Percentiles rank a stretch among this genome's conserved stretches.
Evolutionary conservation across 2,113 vertebrate genomes (phyloP).

Genomic region (Melierax canorus): DNA sequence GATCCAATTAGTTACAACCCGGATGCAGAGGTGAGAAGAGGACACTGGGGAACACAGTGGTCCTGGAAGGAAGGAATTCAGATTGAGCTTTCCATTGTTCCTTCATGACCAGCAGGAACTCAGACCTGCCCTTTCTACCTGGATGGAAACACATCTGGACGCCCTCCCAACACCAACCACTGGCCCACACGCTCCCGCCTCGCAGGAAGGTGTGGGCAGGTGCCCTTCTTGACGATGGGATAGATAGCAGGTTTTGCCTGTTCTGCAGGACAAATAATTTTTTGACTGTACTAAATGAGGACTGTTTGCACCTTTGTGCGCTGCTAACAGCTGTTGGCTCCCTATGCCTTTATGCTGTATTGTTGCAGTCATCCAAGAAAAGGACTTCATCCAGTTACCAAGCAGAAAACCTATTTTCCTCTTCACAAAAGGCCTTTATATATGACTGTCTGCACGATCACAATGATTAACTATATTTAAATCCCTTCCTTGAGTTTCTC

Average conservation of each 20-base stretch:
- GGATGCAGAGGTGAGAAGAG: not conserved
- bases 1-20: not conserved
- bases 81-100: not conserved
- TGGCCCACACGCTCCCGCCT: not conserved
- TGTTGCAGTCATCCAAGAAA: not conserved
- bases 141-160: not conserved
- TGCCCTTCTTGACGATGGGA: not conserved
- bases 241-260: not conserved
- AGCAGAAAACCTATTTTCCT: not conserved
- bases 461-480: not conserved
- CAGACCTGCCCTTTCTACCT: not conserved
- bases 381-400: not conserved
- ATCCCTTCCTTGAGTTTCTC: not conserved
- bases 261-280: not conserved
- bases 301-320: not conserved
- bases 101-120: not conserved
- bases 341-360: not conserved
- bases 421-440: not conserved
- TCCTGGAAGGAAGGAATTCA: not conserved
- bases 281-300: not conserved
- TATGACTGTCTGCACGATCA: not conserved
- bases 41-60: not conserved
- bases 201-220: not conserved
- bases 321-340: not conserved
- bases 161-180: rapidly evolving